Evolutionary conservation across 2,888 invertebrate species (phyloP).

Genomic region (Girardia tigrina): DNA sequence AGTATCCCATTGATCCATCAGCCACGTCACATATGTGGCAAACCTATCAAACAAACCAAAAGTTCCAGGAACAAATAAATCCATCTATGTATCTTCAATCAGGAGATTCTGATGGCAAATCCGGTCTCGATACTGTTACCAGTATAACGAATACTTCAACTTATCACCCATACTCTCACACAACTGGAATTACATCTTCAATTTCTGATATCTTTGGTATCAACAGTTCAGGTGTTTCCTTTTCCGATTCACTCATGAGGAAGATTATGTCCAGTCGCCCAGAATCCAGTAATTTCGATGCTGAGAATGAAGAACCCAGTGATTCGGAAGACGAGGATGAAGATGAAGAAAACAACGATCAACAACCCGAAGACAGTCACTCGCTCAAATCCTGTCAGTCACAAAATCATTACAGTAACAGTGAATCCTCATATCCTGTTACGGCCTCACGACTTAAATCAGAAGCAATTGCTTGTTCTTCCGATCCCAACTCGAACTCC

Average conservation of each 20-base stretch:
- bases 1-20: slow-evolving; percentile 19
- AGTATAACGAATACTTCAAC: slow-evolving; percentile 16
- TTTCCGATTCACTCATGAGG: slow-evolving; percentile 4
- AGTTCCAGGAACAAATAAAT: neutral
- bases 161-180: slow-evolving; percentile 6
- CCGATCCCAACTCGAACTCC: slow-evolving; percentile 23
- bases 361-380: neutral
- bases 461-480: slow-evolving; percentile 1
- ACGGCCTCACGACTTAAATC: slow-evolving; percentile 4
- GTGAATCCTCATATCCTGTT: slow-evolving; percentile 20
- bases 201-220: neutral
- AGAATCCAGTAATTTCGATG: slow-evolving; percentile 12
- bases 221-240: neutral
- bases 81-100: neutral
- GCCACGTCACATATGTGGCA: slow-evolving; percentile 4
- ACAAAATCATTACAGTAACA: neutral
- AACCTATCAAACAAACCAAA: neutral
- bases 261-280: neutral
- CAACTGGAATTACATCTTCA: neutral
- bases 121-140: neutral
- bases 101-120: neutral
- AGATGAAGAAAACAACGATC: slow-evolving; percentile 2
- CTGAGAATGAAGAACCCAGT: neutral
- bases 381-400: slow-evolving; percentile 20
- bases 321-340: slow-evolving; percentile 23